Evolutionary conservation across 2,888 invertebrate genomes (phyloP).

Genomic region (Biston stratarius): DNA sequence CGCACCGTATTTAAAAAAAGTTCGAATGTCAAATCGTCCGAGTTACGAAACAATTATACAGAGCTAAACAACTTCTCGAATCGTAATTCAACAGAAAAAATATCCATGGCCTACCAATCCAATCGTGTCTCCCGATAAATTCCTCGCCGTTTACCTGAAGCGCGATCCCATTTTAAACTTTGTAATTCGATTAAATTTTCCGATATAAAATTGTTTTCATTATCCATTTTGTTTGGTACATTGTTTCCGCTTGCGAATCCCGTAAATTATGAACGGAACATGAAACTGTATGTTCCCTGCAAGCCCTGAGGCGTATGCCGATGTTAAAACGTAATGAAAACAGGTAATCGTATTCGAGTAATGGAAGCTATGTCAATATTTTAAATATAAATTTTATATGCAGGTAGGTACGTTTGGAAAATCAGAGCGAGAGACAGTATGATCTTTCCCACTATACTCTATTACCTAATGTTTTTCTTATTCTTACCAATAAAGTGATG

Average conservation of each 20-base stretch:
- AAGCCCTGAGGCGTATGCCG: conserved; percentile 75
- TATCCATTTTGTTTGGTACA: conserved; percentile 78
- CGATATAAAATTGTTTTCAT: conserved; percentile 81
- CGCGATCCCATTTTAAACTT: conserved; percentile 66
- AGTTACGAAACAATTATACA: neutral
- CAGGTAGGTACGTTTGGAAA: conserved; percentile 45
- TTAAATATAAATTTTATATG: conserved; percentile 82
- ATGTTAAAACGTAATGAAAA: conserved; percentile 82
- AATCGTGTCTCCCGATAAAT: conserved; percentile 49
- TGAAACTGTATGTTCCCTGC: conserved; percentile 71
- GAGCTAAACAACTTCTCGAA: conserved; percentile 8
- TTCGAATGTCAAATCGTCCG: neutral
- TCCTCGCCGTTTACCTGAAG: conserved; percentile 56
- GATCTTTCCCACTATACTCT: neutral
- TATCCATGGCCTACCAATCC: conserved; percentile 23
- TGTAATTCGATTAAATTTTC: conserved; percentile 75
- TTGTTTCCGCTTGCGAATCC: conserved; percentile 78
- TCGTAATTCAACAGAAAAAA: conserved; percentile 31
- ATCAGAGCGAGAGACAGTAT: conserved; percentile 6
- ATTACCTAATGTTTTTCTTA: too few species aligned
- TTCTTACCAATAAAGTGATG: too few species aligned
- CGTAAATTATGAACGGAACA: conserved; percentile 74
- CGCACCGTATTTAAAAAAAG: neutral
- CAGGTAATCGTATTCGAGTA: conserved; percentile 83
- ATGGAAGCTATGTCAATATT: conserved; percentile 83